Base-by-base conservation (phyloP, 2,888 invertebrate genomes). In the Neoitamus cyanurus region DNA sequence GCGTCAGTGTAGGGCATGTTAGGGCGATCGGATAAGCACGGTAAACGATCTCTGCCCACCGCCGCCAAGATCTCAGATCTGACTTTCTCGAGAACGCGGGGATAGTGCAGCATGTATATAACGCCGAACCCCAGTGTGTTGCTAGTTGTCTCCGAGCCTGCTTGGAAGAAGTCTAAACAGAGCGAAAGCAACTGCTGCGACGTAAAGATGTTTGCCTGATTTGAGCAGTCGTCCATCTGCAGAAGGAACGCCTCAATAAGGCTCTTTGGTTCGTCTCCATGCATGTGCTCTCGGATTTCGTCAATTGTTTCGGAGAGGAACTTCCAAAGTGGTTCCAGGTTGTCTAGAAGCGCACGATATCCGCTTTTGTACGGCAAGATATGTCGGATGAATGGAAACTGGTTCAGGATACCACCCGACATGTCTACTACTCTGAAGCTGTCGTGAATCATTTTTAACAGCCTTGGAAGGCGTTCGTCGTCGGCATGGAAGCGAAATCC, bases 351-450 rank as follows among this genome's bases (percentile, higher is more conserved):
- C 9, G 93, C 90, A 0, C 92, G 92, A 89, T 94, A 96, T 0
- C 95, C 95, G 83, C 93, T 93, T 28, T 92, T 88, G 85, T 93
- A 91, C 0, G 95, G 95, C 3, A 94, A 93, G 7, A 96, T 87
- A 88, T 92, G 94, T 84, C 95, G 92, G 83, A 95, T 89, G 90
- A 94, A 94, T 0, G 96, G 95, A 88, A 94, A 91, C 87, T 94
- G 94, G 87, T 95, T 95, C 7, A 96, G 89, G 84, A 94, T 88
- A 0, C 95, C 95, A 1, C 95, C 95, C 3, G 94, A 93, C 89
- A 94, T 93, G 72, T 94, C 93, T 85, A 93, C 92, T 58, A 93
- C 89, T 85, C 93, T 92, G 88, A 96, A 96, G 5, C 93, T 93
- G 85, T 94, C 93, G 87, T 94, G 93, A 42, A 95, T 93, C 1